A percentile compares a stretch with the other conserved stretches of the same genome.
Evolutionary conservation across 2,797 vertebrate species (phyloP).

Genomic region (Arctocebus calabarensis): DNA sequence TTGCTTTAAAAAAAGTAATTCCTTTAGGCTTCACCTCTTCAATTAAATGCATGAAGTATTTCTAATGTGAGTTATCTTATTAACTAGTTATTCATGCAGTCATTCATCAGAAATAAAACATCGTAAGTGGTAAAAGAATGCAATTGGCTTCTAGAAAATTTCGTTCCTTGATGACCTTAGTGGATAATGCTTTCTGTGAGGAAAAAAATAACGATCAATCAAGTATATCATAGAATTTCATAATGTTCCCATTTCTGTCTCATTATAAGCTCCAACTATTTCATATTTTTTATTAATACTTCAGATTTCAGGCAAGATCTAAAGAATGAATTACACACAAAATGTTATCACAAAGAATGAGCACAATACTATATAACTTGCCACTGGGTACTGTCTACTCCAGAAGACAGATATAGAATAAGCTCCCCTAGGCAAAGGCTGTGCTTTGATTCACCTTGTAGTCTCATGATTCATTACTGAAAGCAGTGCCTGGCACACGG

Average conservation of each 20-base stretch:
- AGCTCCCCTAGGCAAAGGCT: neutral
- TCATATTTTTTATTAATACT: conserved; percentile 4
- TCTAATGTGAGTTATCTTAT: conserved; percentile 69
- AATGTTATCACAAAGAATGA: neutral
- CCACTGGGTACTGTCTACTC: neutral
- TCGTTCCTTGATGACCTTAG: conserved; percentile 3
- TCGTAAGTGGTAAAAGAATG: conserved; percentile 62
- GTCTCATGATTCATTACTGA: neutral
- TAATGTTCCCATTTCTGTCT: conserved; percentile 12
- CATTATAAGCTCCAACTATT: conserved; percentile 13
- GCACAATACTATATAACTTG: neutral
- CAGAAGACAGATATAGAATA: neutral
- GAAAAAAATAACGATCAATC: conserved; percentile 24
- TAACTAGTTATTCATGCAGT: conserved; percentile 63
- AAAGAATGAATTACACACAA: neutral
- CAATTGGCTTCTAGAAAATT: conserved; percentile 55
- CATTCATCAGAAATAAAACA: conserved; percentile 69
- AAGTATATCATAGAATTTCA: neutral
- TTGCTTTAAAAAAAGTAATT: conserved; percentile 62
- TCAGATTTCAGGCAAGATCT: conserved; percentile 49
- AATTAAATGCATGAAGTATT: conserved; percentile 68
- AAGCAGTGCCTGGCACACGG: neutral
- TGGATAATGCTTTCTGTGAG: neutral
- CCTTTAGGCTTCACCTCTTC: conserved; percentile 66
- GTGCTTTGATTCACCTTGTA: neutral